phyloP scores from a whole-genome alignment of 2,888 invertebrate genomes.

The Candidula unifasciata region DNA sequence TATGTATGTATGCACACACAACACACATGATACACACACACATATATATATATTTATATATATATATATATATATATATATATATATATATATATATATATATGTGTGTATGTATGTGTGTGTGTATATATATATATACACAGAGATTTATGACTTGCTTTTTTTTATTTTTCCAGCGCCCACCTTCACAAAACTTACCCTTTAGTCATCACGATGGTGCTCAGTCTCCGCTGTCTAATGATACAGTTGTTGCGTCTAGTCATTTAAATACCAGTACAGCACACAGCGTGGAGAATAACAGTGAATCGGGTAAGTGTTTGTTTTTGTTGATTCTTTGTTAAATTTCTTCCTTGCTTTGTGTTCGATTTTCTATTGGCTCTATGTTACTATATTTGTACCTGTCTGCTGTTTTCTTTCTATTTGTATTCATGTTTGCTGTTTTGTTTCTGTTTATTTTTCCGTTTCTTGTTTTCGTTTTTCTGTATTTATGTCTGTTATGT shows the following conservation, averaged over 20 bases:
- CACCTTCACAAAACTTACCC: slow-evolving; percentile 92
- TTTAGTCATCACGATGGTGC: slow-evolving; percentile 86
- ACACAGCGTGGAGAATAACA: slow-evolving; percentile 92
- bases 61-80: too few species aligned
- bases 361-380: neutral
- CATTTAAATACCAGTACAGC: slow-evolving; percentile 83
- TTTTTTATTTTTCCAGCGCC: slow-evolving; percentile 85
- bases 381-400: neutral
- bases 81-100: too few species aligned
- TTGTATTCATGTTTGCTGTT: neutral
- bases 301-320: slow-evolving; percentile 91
- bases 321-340: neutral
- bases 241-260: slow-evolving; percentile 93
- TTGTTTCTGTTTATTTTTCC: neutral
- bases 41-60: too few species aligned
- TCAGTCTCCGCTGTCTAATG: slow-evolving; percentile 95
- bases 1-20: too few species aligned
- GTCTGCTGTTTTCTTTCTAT: neutral
- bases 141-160: neutral
- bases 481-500: neutral
- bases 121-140: too few species aligned
- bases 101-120: too few species aligned
- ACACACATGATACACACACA: too few species aligned
- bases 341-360: neutral
- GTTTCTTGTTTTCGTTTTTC: neutral